These are phyloP conservation scores for Hippocampus kuda DNA, from an alignment of 2,797 vertebrate species.

Conservation along the genomic window DNA sequence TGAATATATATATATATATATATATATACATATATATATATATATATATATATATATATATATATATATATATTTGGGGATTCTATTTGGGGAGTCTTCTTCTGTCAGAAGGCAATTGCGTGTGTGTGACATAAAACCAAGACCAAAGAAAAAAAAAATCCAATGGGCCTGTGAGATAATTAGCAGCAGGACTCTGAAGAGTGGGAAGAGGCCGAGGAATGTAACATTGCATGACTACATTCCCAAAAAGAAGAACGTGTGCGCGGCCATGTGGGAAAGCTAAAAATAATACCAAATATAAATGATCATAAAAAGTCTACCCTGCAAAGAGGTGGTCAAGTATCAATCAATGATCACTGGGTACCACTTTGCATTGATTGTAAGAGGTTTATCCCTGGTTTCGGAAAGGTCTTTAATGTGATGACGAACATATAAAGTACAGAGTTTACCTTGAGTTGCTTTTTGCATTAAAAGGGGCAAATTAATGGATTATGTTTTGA, in stretches of 20 bases:
- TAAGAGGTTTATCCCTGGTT: no score
- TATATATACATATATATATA: no score
- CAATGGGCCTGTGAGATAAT: constrained; percentile 30
- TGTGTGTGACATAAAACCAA: neutral
- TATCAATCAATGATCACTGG: neutral
- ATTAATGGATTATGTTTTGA: no score
- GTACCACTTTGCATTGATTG: no score
- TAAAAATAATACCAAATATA: neutral
- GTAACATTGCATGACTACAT: constrained; percentile 54
- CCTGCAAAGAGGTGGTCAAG: no score
- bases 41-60: no score
- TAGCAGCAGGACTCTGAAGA: constrained; percentile 57
- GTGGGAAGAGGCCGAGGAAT: constrained; percentile 54
- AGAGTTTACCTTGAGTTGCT: no score
- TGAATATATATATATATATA: no score
- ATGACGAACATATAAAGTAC: no score
- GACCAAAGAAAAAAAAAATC: neutral
- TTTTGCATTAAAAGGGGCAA: no score
- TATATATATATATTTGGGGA: no score
- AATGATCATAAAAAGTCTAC: neutral
- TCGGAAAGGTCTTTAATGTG: no score
- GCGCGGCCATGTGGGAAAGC: neutral
- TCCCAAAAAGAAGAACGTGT: constrained; percentile 36
- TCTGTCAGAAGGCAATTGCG: neutral
- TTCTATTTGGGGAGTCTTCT: neutral